These are phyloP conservation scores for Astreopora myriophthalma DNA, from an alignment of 64 coral and sea anemone genomes.

Conservation along the genomic window DNA sequence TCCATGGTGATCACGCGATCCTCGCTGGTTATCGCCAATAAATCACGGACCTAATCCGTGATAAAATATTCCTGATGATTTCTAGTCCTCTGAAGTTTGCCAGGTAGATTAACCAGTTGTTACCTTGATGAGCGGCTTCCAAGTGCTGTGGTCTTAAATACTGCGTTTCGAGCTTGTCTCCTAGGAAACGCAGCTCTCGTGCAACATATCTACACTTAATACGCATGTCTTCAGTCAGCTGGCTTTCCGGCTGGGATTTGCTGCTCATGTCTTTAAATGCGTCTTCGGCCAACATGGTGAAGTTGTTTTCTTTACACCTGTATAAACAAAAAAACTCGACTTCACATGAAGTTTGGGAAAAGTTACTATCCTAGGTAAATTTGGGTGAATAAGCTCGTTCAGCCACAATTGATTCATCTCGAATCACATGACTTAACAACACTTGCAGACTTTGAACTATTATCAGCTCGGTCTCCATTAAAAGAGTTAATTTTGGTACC, in stretches of 20 bases:
- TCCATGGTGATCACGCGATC: neutral
- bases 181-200: neutral
- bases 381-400: too few species aligned
- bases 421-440: too few species aligned
- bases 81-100: neutral
- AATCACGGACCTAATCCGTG: neutral
- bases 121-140: neutral
- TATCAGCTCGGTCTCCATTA: too few species aligned
- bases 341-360: too few species aligned
- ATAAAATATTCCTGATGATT: neutral
- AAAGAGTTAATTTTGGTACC: too few species aligned
- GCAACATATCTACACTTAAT: neutral
- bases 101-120: neutral
- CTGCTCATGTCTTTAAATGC: neutral
- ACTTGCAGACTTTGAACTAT: too few species aligned
- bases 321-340: neutral
- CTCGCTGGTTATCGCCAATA: neutral
- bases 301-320: neutral
- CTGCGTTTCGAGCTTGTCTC: neutral
- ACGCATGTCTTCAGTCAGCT: neutral
- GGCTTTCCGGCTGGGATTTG: neutral
- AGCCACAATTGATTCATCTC: too few species aligned
- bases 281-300: neutral
- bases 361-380: too few species aligned
- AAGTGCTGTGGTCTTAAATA: neutral